Evolutionary conservation across 2,888 invertebrate genomes (phyloP).

Genomic region (Peribatodes rhomboidaria): DNA sequence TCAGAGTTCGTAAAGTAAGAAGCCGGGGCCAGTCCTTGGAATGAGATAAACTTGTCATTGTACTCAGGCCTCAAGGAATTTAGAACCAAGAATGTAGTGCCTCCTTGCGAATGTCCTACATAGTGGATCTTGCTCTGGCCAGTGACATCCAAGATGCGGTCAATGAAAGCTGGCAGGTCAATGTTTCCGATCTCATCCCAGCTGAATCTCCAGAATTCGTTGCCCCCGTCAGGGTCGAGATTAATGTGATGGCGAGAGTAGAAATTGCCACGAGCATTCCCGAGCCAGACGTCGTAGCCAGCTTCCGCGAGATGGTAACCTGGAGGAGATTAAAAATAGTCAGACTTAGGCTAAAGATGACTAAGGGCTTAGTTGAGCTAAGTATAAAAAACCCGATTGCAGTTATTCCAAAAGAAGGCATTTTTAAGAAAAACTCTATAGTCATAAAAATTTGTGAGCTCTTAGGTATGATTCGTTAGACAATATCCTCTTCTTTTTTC

Average conservation of each 20-base stretch:
- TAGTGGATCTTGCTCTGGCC: slow-evolving; percentile 64
- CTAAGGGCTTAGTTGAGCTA: too few species aligned
- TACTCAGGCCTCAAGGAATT: slow-evolving; percentile 71
- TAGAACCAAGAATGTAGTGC: slow-evolving; percentile 70
- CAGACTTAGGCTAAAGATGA: neutral
- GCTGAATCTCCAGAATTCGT: slow-evolving; percentile 69
- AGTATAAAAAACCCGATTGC: too few species aligned
- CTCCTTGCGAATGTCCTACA: slow-evolving; percentile 75
- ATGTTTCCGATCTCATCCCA: slow-evolving; percentile 71
- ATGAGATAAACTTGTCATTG: slow-evolving; percentile 66
- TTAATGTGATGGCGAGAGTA: slow-evolving; percentile 78
- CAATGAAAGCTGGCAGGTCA: slow-evolving; percentile 65
- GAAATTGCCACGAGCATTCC: slow-evolving; percentile 91
- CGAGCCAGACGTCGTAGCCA: slow-evolving; percentile 92
- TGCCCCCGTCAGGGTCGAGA: slow-evolving; percentile 59
- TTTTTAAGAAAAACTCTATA: too few species aligned
- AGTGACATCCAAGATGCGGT: slow-evolving; percentile 58
- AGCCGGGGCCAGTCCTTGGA: slow-evolving; percentile 76
- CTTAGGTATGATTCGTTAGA: too few species aligned
- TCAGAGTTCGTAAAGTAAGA: slow-evolving; percentile 63
- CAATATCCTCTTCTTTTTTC: too few species aligned
- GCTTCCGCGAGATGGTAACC: slow-evolving; percentile 85
- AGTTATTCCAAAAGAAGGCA: too few species aligned
- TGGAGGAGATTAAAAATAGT: slow-evolving; percentile 38
- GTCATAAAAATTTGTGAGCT: too few species aligned